These are phyloP conservation scores for Beroe forskalii DNA, from an alignment of 37 sponge, comb jelly and placozoan species.

Conservation along the genomic window DNA sequence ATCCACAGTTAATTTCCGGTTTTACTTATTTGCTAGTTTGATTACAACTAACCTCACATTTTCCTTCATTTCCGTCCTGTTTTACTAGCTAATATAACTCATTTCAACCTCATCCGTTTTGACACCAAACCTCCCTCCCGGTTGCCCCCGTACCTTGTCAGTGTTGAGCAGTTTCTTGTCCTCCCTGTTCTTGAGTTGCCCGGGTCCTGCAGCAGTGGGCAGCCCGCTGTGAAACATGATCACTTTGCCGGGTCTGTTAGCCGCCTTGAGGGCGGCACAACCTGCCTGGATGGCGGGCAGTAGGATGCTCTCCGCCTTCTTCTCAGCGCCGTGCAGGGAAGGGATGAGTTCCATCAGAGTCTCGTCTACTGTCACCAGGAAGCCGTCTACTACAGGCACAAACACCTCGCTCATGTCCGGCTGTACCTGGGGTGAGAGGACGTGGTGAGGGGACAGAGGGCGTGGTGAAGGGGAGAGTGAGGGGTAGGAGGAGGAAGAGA, in stretches of 20 bases:
- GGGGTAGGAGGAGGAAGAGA: not conserved
- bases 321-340: constrained; percentile 74
- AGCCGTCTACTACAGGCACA: constrained; percentile 94
- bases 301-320: constrained; percentile 70
- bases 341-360: constrained; percentile 84
- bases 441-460: not conserved
- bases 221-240: constrained; percentile 89
- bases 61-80: too few species aligned
- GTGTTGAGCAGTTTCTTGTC: constrained; percentile 88
- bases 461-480: not conserved
- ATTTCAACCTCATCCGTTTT: too few species aligned
- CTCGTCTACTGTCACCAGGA: constrained; percentile 76
- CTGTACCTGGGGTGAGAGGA: constrained; percentile 71
- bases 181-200: constrained; percentile 85
- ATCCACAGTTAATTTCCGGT: too few species aligned
- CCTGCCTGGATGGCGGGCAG: constrained; percentile 87
- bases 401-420: constrained; percentile 88
- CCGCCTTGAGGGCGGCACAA: constrained; percentile 88
- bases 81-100: too few species aligned
- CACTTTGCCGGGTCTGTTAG: constrained; percentile 82
- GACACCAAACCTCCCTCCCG: too few species aligned
- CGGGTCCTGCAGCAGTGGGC: constrained; percentile 79
- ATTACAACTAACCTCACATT: too few species aligned
- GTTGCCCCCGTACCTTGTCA: constrained; percentile 90
- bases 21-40: too few species aligned